Conservation (phyloP, 2,797 vertebrate species). For the Xenopus petersii region DNA sequence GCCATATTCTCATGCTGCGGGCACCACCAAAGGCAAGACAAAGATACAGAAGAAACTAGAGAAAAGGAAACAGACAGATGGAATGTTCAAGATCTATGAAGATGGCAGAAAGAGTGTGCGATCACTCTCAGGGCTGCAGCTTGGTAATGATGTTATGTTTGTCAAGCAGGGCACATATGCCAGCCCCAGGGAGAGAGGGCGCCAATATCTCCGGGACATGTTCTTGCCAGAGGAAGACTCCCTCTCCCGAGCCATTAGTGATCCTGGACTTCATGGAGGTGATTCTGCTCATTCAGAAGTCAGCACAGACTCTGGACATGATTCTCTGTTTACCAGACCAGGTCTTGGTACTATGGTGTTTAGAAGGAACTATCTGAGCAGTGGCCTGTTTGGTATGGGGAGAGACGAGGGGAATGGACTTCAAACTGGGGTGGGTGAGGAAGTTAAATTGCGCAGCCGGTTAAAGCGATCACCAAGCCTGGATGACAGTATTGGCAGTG, state of each 20-base stretch:
- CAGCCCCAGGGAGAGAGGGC: constrained; percentile 81
- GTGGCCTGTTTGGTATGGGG: constrained; percentile 85
- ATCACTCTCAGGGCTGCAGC: constrained; percentile 90
- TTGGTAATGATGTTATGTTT: constrained; percentile 96
- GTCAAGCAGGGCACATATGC: constrained; percentile 86
- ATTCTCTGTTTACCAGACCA: constrained; percentile 92
- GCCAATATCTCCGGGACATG: constrained; percentile 90
- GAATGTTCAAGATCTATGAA: constrained; percentile 94
- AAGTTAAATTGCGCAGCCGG: constrained; percentile 73
- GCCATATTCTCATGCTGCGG: constrained; percentile 96
- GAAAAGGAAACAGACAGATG: constrained; percentile 88
- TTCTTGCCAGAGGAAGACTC: constrained; percentile 85
- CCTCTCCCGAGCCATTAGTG: constrained; percentile 92
- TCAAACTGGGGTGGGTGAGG: constrained; percentile 55
- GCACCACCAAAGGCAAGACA: constrained; percentile 90
- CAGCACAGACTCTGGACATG: constrained; percentile 95
- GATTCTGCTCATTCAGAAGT: constrained; percentile 90
- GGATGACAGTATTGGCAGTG: constrained; percentile 95
- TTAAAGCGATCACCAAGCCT: constrained; percentile 78
- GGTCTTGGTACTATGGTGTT: constrained; percentile 98
- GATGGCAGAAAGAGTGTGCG: constrained; percentile 93
- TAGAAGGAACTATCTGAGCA: constrained; percentile 89
- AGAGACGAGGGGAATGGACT: constrained; percentile 63
- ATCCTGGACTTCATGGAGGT: constrained; percentile 77
- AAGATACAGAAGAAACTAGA: constrained; percentile 95